A percentile compares a stretch with the other conserved stretches of the same genome.
These are phyloP conservation scores for Linyphia triangularis DNA, from an alignment of 2,888 invertebrate species.

Conservation along the genomic window DNA sequence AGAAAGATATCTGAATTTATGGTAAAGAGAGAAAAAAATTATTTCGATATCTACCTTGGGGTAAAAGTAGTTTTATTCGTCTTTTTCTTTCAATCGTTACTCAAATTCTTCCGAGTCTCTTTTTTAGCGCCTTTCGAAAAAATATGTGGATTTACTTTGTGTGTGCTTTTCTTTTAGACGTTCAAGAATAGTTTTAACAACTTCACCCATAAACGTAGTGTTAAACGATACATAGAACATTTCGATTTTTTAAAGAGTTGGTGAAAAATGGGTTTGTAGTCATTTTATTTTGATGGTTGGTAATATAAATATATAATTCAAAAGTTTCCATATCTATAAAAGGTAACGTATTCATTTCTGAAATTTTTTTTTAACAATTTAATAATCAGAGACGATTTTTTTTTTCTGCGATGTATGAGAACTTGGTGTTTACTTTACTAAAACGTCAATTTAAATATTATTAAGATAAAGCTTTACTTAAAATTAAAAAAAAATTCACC, in stretches of 20 bases:
- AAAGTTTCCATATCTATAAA: too few species aligned
- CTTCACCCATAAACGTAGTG: neutral
- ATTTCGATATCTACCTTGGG: neutral
- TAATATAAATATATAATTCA: too few species aligned
- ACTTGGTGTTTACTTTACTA: too few species aligned
- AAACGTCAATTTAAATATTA: too few species aligned
- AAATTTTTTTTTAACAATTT: too few species aligned
- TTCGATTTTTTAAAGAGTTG: neutral
- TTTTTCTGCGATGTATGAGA: too few species aligned
- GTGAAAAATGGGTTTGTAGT: neutral
- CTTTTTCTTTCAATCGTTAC: neutral
- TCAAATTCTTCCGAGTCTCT: neutral
- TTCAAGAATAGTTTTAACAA: conserved; percentile 29
- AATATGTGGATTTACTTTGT: neutral
- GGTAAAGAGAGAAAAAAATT: neutral
- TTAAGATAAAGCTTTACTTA: too few species aligned
- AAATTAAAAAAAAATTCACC: too few species aligned
- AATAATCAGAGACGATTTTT: too few species aligned
- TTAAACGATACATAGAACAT: neutral
- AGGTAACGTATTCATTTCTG: too few species aligned
- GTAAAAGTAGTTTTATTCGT: neutral
- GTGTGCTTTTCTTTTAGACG: neutral
- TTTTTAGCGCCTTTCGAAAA: neutral
- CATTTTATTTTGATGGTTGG: neutral
- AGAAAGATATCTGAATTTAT: neutral